phyloP scores from a whole-genome alignment of 2,888 invertebrate species.

The Endomychus coccineus region DNA sequence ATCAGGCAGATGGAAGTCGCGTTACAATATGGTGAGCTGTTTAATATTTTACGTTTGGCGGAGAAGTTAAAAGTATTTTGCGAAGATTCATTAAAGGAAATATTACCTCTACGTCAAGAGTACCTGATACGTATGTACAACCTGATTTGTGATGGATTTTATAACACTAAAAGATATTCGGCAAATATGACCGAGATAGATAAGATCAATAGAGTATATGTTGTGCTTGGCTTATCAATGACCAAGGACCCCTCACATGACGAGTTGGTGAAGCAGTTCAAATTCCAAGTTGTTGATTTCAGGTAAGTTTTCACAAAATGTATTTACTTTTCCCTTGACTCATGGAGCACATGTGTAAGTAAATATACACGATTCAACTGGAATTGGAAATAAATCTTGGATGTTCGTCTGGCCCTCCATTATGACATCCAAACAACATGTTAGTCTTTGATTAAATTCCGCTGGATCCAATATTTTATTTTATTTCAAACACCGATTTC shows the following conservation, averaged over 20 bases:
- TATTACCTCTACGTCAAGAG: conserved; percentile 40
- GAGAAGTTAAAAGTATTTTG: conserved; percentile 42
- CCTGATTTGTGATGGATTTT: conserved; percentile 40
- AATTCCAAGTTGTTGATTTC: conserved; percentile 33
- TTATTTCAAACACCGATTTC: no score
- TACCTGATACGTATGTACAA: conserved; percentile 41
- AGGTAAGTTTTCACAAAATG: conserved; percentile 31
- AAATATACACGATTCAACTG: no score
- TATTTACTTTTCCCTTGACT: no score
- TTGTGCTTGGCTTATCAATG: conserved; percentile 34
- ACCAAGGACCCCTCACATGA: conserved; percentile 36
- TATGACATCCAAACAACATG: no score
- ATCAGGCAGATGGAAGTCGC: conserved; percentile 35
- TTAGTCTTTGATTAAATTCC: no score
- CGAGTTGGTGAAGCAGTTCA: conserved; percentile 36
- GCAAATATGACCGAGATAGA: conserved; percentile 22
- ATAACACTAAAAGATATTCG: conserved; percentile 42
- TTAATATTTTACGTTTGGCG: conserved; percentile 25
- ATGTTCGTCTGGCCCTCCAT: no score
- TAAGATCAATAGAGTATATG: conserved; percentile 35
- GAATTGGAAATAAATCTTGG: no score
- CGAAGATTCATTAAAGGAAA: conserved; percentile 37
- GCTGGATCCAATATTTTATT: no score
- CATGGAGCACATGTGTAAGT: no score
- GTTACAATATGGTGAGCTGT: conserved; percentile 26